phyloP scores from a whole-genome alignment of 2,797 vertebrate genomes.

The Crenuchus spilurus region DNA sequence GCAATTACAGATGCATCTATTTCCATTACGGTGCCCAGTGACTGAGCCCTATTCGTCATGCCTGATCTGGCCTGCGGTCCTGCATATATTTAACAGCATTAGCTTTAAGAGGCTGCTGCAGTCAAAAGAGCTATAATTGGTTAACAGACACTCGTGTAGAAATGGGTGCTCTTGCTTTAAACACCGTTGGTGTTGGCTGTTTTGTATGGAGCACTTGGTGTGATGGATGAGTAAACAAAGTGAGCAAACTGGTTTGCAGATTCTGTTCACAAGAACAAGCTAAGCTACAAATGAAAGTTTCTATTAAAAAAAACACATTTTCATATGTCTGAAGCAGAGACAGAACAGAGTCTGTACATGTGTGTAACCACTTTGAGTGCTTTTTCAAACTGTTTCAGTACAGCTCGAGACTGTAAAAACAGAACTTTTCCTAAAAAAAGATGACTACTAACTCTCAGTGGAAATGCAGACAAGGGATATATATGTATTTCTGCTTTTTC shows the following conservation, averaged over 20 bases:
- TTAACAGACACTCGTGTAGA: background rate
- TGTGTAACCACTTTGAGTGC: too few relatives aligned
- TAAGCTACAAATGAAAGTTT: too few relatives aligned
- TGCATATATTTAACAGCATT: conserved; percentile 33
- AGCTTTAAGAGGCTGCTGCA: background rate
- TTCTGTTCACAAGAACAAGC: background rate
- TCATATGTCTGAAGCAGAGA: too few relatives aligned
- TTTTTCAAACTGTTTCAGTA: too few relatives aligned
- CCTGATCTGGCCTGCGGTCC: conserved; percentile 30
- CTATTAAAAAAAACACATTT: too few relatives aligned
- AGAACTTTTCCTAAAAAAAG: too few relatives aligned
- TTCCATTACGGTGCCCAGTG: conserved; percentile 27
- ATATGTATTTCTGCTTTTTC: too few relatives aligned
- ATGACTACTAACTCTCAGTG: too few relatives aligned
- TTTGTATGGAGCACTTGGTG: background rate
- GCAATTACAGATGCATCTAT: conserved; percentile 37
- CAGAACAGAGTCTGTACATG: too few relatives aligned
- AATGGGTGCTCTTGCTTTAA: background rate
- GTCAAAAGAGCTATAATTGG: background rate
- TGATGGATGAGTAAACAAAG: background rate
- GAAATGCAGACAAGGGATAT: too few relatives aligned
- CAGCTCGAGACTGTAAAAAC: too few relatives aligned
- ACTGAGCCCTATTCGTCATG: conserved; percentile 28
- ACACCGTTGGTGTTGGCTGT: background rate
- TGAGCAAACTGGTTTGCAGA: too few relatives aligned